Evolutionary conservation across 1,140 invertebrate species (phyloP).

Genomic region (Agrilus planipennis): DNA sequence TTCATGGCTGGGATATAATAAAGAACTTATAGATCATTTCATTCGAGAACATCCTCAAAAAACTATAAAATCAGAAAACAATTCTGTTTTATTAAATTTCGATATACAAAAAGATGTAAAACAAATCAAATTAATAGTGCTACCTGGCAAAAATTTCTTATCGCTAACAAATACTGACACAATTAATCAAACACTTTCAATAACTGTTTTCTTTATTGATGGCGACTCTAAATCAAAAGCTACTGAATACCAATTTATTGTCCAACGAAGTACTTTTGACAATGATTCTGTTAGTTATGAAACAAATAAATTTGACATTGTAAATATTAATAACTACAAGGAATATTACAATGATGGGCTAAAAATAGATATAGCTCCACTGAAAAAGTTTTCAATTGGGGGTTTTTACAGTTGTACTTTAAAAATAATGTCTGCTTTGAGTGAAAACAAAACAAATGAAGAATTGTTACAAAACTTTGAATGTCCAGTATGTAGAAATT

Average conservation of each 20-base stretch:
- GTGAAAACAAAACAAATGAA: constrained; percentile 2
- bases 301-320: not conserved
- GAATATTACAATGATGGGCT: not conserved
- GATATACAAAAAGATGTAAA: too few relatives aligned
- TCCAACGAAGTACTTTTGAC: not conserved
- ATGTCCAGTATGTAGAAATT: constrained; percentile 59
- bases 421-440: not conserved
- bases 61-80: not conserved
- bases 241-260: constrained; percentile 1
- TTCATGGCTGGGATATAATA: constrained; percentile 11
- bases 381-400: not conserved
- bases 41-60: not conserved
- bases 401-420: not conserved
- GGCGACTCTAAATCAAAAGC: too few relatives aligned
- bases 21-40: not conserved
- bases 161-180: too few relatives aligned
- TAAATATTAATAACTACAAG: not conserved
- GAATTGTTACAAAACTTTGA: constrained; percentile 6
- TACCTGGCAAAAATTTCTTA: too few relatives aligned
- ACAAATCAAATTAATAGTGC: too few relatives aligned
- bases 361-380: not conserved
- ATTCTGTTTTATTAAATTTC: not conserved
- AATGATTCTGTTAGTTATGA: not conserved
- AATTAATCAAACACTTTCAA: too few relatives aligned
- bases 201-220: too few relatives aligned